Percentiles rank a stretch among this genome's conserved stretches.
Conservation (phyloP, 1,140 invertebrate genomes). For the Tetramorium alpestre region DNA sequence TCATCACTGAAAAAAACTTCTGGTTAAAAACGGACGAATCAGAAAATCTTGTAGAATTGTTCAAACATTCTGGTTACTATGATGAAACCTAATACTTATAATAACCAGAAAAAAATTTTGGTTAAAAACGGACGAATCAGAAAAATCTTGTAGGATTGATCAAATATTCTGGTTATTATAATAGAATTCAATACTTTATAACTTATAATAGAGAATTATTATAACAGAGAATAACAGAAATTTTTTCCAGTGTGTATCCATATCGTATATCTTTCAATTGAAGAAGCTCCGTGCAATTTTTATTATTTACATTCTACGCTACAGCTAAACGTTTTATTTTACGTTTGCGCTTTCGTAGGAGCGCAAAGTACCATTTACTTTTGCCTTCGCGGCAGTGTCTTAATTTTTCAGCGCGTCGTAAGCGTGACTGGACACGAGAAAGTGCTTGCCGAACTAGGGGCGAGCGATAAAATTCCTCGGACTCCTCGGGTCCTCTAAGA, state of each 20-base stretch:
- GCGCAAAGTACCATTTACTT: neutral
- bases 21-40: too few relatives aligned
- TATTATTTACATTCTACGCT: slow-evolving; percentile 13
- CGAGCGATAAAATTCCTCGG: slow-evolving; percentile 39
- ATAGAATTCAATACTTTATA: too few relatives aligned
- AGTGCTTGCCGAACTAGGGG: neutral
- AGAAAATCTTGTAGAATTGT: too few relatives aligned
- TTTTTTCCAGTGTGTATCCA: neutral
- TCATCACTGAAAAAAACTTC: neutral
- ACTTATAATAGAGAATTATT: too few relatives aligned
- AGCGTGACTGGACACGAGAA: neutral
- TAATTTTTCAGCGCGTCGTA: slow-evolving; percentile 27
- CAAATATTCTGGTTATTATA: too few relatives aligned
- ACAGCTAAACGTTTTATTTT: neutral
- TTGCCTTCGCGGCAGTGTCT: neutral
- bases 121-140: too few relatives aligned
- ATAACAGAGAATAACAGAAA: too few relatives aligned
- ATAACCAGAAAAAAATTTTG: too few relatives aligned
- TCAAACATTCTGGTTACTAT: too few relatives aligned
- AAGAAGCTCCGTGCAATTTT: neutral
- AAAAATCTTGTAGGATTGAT: too few relatives aligned
- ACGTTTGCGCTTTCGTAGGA: neutral
- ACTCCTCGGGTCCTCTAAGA: neutral
- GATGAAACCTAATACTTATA: too few relatives aligned
- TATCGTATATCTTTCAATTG: neutral